These are phyloP conservation scores for Hemicentrotus pulcherrimus DNA, from an alignment of 35 echinoderm and acorn worm genomes.

Conservation along the genomic window DNA sequence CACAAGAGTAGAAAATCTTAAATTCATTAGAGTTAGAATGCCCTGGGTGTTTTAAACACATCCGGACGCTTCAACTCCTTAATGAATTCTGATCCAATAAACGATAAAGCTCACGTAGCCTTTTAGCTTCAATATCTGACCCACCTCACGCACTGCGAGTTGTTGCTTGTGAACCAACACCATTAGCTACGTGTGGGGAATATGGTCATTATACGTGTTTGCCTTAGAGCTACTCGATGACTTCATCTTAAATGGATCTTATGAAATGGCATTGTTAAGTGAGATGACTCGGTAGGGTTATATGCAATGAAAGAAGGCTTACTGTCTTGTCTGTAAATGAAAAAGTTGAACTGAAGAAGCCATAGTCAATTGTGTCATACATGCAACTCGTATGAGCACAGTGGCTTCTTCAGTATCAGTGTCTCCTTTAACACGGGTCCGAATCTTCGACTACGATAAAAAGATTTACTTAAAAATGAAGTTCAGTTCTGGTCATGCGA, in stretches of 20 bases:
- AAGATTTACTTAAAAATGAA: too few species aligned
- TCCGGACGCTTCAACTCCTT: neutral
- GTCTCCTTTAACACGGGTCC: too few species aligned
- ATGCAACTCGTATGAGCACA: too few species aligned
- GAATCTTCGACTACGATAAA: too few species aligned
- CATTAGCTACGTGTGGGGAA: slow-evolving; percentile 3
- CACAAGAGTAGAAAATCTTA: neutral
- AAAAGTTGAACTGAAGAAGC: too few species aligned
- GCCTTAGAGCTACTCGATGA: neutral
- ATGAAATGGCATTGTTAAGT: too few species aligned
- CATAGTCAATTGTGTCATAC: too few species aligned
- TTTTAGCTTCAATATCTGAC: neutral
- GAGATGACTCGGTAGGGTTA: too few species aligned
- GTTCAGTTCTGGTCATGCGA: too few species aligned
- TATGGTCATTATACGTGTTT: slow-evolving; percentile 41
- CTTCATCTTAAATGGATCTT: neutral
- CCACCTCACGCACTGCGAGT: neutral
- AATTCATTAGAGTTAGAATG: neutral
- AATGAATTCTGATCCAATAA: slow-evolving; percentile 32
- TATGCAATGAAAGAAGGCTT: too few species aligned
- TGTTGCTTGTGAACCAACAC: slow-evolving; percentile 17
- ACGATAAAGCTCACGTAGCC: neutral
- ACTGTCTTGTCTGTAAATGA: too few species aligned
- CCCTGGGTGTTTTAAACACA: neutral
- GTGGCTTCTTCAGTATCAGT: too few species aligned